These are phyloP conservation scores for Trachelus tabidus DNA, from an alignment of 2,888 invertebrate species.

Conservation along the genomic window DNA sequence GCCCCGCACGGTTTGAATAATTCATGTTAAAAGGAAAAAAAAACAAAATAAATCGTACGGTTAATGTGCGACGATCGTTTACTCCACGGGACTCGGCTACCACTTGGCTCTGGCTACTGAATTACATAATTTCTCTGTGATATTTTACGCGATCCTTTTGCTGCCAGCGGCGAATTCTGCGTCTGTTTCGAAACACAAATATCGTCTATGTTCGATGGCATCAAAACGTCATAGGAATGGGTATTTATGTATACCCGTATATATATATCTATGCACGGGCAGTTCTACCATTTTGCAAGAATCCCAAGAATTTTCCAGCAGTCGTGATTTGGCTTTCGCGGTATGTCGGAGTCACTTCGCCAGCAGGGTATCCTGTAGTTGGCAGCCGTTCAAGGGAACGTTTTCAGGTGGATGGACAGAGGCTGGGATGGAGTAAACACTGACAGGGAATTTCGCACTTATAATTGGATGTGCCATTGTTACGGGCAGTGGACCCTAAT, in stretches of 20 bases:
- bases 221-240: background rate
- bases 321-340: constrained; percentile 17
- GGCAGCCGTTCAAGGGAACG: constrained; percentile 48
- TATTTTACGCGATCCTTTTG: background rate
- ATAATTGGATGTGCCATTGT: constrained; percentile 60
- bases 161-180: background rate
- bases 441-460: constrained; percentile 61
- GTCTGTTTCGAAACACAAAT: background rate
- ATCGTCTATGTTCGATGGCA: background rate
- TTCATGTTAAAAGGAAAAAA: background rate
- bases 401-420: constrained; percentile 18
- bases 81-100: background rate
- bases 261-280: background rate
- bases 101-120: background rate
- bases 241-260: too few species aligned
- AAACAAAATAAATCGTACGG: background rate
- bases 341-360: background rate
- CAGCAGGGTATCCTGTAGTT: constrained; percentile 38
- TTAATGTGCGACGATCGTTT: background rate
- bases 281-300: background rate
- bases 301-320: constrained; percentile 18
- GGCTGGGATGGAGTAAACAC: constrained; percentile 15
- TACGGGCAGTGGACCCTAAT: constrained; percentile 51
- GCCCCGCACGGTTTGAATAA: background rate
- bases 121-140: background rate